Percentiles rank a stretch among this genome's conserved stretches.
phyloP scores from a whole-genome alignment of 1,140 invertebrate genomes.

The Bombyx mori region DNA sequence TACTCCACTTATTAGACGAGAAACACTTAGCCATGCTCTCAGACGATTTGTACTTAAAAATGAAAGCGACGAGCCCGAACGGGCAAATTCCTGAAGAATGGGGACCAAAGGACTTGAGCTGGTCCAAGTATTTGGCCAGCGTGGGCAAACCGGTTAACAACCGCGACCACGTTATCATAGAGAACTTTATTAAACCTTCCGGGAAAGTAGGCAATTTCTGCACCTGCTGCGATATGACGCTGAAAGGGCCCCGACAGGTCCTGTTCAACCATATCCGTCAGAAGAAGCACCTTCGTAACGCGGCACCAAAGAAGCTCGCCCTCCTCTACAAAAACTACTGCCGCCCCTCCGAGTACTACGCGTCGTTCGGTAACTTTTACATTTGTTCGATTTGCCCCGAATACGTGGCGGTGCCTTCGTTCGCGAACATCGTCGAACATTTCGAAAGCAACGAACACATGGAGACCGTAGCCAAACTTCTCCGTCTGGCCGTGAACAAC shows the following conservation, averaged over 20 bases:
- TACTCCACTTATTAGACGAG: conserved; percentile 56
- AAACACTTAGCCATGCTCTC: conserved; percentile 50
- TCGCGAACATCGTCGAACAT: conserved; percentile 53
- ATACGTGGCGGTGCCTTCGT: conserved; percentile 45
- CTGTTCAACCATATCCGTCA: conserved; percentile 64
- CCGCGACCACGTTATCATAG: conserved; percentile 52
- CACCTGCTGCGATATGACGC: conserved; percentile 54
- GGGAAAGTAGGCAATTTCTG: conserved; percentile 58
- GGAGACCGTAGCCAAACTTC: conserved; percentile 43
- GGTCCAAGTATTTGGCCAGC: conserved; percentile 54
- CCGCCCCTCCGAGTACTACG: conserved; percentile 52
- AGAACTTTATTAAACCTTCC: conserved; percentile 58
- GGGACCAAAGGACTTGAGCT: conserved; percentile 56
- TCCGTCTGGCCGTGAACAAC: conserved; percentile 36
- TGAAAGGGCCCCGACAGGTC: conserved; percentile 57
- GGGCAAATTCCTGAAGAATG: conserved; percentile 53
- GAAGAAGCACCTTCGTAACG: conserved; percentile 60
- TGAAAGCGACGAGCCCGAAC: conserved; percentile 36
- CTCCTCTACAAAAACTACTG: conserved; percentile 53
- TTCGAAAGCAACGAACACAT: conserved; percentile 48
- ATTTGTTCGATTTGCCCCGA: conserved; percentile 49
- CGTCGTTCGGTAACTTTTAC: conserved; percentile 60
- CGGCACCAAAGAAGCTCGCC: conserved; percentile 45
- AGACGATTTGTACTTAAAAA: conserved; percentile 47
- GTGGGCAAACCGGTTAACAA: conserved; percentile 48